Conservation (phyloP, 2,113 vertebrate genomes). For the Clarias magur region DNA sequence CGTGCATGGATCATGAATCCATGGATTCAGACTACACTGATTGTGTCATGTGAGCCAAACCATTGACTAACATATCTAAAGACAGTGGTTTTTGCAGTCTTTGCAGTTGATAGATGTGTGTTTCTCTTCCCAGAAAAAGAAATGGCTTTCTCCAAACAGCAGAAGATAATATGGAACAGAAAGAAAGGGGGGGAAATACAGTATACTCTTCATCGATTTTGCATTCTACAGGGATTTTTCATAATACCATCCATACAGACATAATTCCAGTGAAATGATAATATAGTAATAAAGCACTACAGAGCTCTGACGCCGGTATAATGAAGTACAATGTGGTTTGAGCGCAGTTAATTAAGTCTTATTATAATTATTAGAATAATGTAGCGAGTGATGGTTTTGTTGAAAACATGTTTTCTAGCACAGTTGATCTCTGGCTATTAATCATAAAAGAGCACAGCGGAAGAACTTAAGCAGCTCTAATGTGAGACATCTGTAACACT, state of each 20-base stretch:
- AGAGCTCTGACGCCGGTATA: constrained; percentile 46
- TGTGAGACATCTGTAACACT: not conserved
- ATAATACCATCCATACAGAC: constrained; percentile 1
- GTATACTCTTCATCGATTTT: constrained; percentile 1
- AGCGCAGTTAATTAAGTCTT: constrained; percentile 61
- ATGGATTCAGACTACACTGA: not conserved
- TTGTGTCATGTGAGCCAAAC: not conserved
- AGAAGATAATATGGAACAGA: not conserved
- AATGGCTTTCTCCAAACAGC: constrained; percentile 2
- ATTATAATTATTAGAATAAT: constrained; percentile 66
- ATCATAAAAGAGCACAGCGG: constrained; percentile 58
- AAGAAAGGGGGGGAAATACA: constrained; percentile 4
- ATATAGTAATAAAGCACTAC: constrained; percentile 38
- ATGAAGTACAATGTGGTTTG: constrained; percentile 50
- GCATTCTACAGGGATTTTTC: not conserved
- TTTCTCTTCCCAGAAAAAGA: constrained; percentile 8
- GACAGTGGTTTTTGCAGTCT: not conserved
- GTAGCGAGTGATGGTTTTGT: constrained; percentile 57
- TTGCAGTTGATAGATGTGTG: not conserved
- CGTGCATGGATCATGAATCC: too few species aligned
- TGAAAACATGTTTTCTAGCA: constrained; percentile 30
- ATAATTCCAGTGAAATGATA: constrained; percentile 2
- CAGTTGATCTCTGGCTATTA: constrained; percentile 52
- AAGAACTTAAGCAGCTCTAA: not conserved
- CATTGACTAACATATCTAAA: not conserved